Evolutionary conservation across 2,888 invertebrate genomes (phyloP).

Genomic region (Drosophila hamatofila): DNA sequence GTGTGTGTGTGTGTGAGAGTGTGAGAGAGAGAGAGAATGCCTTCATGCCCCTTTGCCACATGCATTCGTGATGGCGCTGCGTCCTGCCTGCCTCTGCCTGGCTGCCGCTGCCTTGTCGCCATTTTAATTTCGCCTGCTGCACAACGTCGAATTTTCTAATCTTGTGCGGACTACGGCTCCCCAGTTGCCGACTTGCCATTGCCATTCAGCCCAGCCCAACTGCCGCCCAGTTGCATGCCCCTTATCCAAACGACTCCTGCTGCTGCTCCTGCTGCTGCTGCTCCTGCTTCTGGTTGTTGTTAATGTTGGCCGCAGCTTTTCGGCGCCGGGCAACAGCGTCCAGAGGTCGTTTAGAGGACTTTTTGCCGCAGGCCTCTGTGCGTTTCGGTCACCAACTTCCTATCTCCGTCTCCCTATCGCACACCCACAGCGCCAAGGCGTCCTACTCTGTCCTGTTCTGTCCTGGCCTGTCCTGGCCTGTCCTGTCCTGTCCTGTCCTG

Average conservation of each 20-base stretch:
- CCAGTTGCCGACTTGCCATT: constrained; percentile 66
- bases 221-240: constrained; percentile 9
- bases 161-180: constrained; percentile 82
- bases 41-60: constrained; percentile 46
- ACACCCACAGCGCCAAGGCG: constrained; percentile 13
- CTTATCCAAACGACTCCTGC: background rate
- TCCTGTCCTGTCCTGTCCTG: constrained; percentile 3
- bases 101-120: constrained; percentile 56
- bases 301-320: constrained; percentile 73
- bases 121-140: constrained; percentile 81
- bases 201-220: constrained; percentile 8
- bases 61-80: constrained; percentile 73
- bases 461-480: background rate
- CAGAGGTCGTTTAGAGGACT: constrained; percentile 83
- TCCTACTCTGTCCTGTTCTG: constrained; percentile 12
- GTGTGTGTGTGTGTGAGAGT: background rate
- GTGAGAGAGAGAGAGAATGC: background rate
- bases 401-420: background rate
- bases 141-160: constrained; percentile 81
- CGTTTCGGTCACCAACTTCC: constrained; percentile 52
- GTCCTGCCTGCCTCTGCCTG: constrained; percentile 26
- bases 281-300: constrained; percentile 49
- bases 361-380: constrained; percentile 74
- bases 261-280: constrained; percentile 8
- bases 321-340: constrained; percentile 61